Conservation (phyloP, 1,140 invertebrate genomes). For the Papilio polyxenes region DNA sequence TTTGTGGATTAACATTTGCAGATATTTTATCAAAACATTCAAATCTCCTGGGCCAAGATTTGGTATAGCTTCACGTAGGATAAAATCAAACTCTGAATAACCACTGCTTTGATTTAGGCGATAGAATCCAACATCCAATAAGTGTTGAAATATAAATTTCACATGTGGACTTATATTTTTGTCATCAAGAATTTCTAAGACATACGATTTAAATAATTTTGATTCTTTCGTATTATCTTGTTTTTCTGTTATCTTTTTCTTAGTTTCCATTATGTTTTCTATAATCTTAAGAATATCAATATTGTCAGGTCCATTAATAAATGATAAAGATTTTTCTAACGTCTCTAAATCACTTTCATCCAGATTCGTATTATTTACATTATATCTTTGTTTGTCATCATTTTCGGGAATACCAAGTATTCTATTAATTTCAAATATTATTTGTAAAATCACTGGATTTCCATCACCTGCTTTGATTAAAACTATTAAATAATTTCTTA, state of each 20-base stretch:
- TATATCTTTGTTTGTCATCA: neutral
- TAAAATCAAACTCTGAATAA: neutral
- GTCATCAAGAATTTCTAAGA: neutral
- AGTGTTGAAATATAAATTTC: neutral
- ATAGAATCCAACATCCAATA: neutral
- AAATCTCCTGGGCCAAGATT: neutral
- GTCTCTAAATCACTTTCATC: constrained; percentile 14
- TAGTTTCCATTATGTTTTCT: neutral
- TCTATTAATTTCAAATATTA: neutral
- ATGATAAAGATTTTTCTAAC: neutral
- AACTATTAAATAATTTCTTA: neutral
- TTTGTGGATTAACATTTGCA: neutral
- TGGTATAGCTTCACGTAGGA: neutral
- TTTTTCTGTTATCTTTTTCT: neutral
- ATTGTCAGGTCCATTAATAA: neutral
- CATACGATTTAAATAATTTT: neutral
- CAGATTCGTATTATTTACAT: neutral
- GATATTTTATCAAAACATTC: neutral
- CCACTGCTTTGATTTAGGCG: neutral
- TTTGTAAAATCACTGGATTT: neutral
- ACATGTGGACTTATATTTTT: neutral
- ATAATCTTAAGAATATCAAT: neutral
- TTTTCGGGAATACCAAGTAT: neutral
- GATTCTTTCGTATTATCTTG: neutral
- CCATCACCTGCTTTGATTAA: neutral